phyloP scores from a whole-genome alignment of 1,140 invertebrate genomes.

The Drosophila micromelanica region DNA sequence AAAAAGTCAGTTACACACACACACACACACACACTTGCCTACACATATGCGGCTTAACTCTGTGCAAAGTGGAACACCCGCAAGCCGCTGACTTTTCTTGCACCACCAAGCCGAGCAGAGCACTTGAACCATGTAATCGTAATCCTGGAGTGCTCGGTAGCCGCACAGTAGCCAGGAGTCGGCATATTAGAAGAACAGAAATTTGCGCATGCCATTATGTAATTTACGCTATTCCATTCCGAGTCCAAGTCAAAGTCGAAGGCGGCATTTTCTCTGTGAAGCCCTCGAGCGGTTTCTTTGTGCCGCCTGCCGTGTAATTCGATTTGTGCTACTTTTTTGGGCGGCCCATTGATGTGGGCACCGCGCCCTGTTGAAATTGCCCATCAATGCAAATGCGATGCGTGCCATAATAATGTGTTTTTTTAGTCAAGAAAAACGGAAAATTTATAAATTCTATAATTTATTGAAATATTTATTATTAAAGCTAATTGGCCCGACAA shows the following conservation, averaged over 20 bases:
- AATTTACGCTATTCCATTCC: conserved; percentile 57
- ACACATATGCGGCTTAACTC: conserved; percentile 58
- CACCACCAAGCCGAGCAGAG: background rate
- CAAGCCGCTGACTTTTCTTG: conserved; percentile 58
- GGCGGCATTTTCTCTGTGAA: conserved; percentile 25
- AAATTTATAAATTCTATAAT: conserved; percentile 46
- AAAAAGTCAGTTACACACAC: conserved; percentile 16
- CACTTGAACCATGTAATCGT: conserved; percentile 67
- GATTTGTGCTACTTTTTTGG: conserved; percentile 72
- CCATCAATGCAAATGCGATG: conserved; percentile 71
- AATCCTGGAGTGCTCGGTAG: conserved; percentile 53
- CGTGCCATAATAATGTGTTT: conserved; percentile 33
- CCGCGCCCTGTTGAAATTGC: conserved; percentile 15
- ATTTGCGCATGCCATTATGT: conserved; percentile 76
- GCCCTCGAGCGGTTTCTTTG: conserved; percentile 38
- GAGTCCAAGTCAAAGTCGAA: conserved; percentile 10
- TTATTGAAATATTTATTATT: conserved; percentile 77
- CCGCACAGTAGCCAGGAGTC: conserved; percentile 67
- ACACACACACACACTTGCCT: conserved; percentile 30
- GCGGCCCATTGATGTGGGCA: conserved; percentile 57
- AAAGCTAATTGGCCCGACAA: conserved; percentile 77
- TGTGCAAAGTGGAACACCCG: conserved; percentile 74
- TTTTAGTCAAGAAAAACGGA: conserved; percentile 9
- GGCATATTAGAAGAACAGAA: conserved; percentile 23
- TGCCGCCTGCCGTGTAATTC: conserved; percentile 70